Percentiles rank a stretch among this genome's conserved stretches.
phyloP scores from a whole-genome alignment of 2,797 vertebrate species.

The Acanthornis magna region DNA sequence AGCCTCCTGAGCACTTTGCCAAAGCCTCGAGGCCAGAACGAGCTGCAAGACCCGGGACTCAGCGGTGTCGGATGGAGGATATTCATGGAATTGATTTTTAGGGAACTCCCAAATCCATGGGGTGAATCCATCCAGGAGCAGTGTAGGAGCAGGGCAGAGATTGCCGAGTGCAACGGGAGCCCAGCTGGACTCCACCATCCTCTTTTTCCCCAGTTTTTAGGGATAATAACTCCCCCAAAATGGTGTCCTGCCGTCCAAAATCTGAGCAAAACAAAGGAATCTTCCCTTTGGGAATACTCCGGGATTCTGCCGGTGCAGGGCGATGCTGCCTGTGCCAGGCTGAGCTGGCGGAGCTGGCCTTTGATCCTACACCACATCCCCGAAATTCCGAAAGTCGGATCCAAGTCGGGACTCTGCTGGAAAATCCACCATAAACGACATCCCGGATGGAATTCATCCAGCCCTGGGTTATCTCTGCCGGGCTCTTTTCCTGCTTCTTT shows the following conservation, averaged over 20 bases:
- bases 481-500: neutral
- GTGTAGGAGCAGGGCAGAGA: too few relatives aligned
- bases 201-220: neutral
- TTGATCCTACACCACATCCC: neutral
- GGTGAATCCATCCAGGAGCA: neutral
- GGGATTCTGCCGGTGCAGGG: neutral
- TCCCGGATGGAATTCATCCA: too few relatives aligned
- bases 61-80: neutral
- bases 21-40: rapidly evolving
- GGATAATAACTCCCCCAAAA: neutral
- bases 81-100: neutral
- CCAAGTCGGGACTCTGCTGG: neutral
- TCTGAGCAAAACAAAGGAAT: neutral
- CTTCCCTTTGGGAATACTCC: neutral
- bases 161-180: neutral
- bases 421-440: too few relatives aligned
- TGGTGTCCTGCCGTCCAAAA: neutral
- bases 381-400: neutral
- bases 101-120: neutral
- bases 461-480: neutral
- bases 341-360: neutral
- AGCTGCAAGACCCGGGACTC: neutral
- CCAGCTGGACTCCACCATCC: neutral
- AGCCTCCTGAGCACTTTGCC: neutral
- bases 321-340: neutral